phyloP scores from a whole-genome alignment of 2,113 vertebrate genomes.

The Ceyx cyanopectus region DNA sequence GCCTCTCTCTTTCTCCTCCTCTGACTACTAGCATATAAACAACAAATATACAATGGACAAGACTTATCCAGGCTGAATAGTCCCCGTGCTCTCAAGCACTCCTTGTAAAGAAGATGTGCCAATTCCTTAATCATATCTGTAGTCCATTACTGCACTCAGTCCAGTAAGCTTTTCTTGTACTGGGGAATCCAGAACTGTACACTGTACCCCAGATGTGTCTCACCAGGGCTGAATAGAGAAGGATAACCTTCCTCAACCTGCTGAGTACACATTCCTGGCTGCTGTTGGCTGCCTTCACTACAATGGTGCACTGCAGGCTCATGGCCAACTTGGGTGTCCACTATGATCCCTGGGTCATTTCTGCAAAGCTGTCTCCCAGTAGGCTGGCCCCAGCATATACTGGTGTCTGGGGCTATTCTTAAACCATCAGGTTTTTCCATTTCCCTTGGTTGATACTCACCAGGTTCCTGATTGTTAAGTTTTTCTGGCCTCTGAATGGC shows the following conservation, averaged over 20 bases:
- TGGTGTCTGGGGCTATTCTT: neutral
- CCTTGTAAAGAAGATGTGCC: neutral
- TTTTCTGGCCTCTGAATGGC: neutral
- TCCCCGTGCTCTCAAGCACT: neutral
- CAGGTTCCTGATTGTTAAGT: neutral
- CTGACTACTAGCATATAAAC: too few species aligned
- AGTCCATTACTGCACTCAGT: neutral
- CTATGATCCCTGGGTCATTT: neutral
- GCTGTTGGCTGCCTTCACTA: neutral
- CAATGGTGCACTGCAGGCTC: neutral
- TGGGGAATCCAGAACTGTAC: neutral
- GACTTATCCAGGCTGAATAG: neutral
- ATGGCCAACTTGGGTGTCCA: neutral
- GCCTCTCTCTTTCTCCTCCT: too few species aligned
- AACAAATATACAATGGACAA: neutral
- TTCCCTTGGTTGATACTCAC: neutral
- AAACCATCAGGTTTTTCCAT: neutral
- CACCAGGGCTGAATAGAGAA: neutral
- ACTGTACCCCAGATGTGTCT: neutral
- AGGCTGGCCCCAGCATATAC: neutral
- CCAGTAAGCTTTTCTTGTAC: neutral
- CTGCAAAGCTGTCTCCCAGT: neutral
- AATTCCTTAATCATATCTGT: neutral
- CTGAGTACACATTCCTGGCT: neutral
- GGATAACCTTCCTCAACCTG: neutral